Conservation (phyloP, 1,140 invertebrate species). For the Hyphantria cunea region DNA sequence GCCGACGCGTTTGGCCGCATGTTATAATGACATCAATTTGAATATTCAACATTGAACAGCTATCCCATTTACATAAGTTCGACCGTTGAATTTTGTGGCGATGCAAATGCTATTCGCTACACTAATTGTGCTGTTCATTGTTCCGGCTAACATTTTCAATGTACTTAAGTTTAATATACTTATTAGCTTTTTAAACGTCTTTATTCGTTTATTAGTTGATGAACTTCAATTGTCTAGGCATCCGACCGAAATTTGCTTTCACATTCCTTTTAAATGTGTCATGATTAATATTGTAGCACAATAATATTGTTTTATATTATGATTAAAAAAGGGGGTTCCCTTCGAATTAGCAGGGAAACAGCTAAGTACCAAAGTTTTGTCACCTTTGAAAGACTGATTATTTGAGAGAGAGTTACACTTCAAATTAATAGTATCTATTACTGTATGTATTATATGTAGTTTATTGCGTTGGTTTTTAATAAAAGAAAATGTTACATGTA, state of each 20-base stretch:
- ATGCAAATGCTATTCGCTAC: conserved; percentile 60
- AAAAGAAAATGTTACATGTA: not conserved
- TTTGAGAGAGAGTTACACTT: not conserved
- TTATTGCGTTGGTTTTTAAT: conserved; percentile 4
- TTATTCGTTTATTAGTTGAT: not conserved
- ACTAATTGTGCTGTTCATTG: conserved; percentile 62
- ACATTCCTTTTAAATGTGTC: no score
- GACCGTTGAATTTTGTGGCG: conserved; percentile 74
- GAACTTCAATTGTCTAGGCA: no score
- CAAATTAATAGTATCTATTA: no score
- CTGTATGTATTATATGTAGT: no score
- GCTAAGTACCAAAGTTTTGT: no score
- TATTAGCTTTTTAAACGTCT: conserved; percentile 1
- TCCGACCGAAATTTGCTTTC: no score
- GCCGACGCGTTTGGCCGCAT: conserved; percentile 67
- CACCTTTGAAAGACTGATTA: not conserved
- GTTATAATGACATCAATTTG: conserved; percentile 82
- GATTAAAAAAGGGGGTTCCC: no score
- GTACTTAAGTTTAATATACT: conserved; percentile 16
- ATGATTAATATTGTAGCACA: no score
- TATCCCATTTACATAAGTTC: conserved; percentile 79
- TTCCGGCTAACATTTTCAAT: conserved; percentile 39
- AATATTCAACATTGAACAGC: conserved; percentile 80
- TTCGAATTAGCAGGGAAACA: no score
- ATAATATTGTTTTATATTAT: no score